Base-by-base conservation (phyloP, 2,797 vertebrate species). In the Pangasius djambal region DNA sequence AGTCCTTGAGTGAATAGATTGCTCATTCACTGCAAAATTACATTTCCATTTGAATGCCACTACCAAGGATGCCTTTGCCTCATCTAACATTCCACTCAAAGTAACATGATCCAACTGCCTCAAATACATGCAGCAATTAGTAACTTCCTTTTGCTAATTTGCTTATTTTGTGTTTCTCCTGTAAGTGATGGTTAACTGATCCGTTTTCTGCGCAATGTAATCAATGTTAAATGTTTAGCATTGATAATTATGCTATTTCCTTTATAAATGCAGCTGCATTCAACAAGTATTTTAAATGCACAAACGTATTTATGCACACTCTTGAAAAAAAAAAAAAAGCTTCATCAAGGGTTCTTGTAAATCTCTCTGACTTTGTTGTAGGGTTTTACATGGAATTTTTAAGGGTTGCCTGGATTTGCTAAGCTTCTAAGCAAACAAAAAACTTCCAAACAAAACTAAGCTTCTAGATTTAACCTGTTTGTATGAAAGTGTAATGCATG, bases 1-100 rank as follows among this genome's bases (percentile, higher is more conserved):
- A 63, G 82, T 86, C 69, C 86, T 83, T 85, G 84, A 88, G 55
- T 79, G 48, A 87, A 88, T 70, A 75, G 40, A 83, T 86, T 70
- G 57, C 74, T 85, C 67, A 77, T 67, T 87, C 77, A 88, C 50
- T 81, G 87, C 77, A 70, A 89, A 75, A 83, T 74, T 50, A 31
- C 8, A 86, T 88, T 90, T 88, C 63, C 75, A 89, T 89, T 83
- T 89, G 83, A 90, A 90, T 89, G 59, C 75, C 63, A 16, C 59
- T 55, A 87, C 88, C 50, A 86, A 79, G 52, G 34, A 83, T 88
- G 72, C 50, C 78, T 40, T 79, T 65, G 55, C 55, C 72, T 91
- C 59, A 55, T 89, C 79, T 61, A 74, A 88, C 82, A 86, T 83
- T 89, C 74, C 79, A 52, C 88, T 90, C 72, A 85, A n/a, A 65